phyloP scores from a whole-genome alignment of 2,888 invertebrate species.

The Melanchra persicariae region DNA sequence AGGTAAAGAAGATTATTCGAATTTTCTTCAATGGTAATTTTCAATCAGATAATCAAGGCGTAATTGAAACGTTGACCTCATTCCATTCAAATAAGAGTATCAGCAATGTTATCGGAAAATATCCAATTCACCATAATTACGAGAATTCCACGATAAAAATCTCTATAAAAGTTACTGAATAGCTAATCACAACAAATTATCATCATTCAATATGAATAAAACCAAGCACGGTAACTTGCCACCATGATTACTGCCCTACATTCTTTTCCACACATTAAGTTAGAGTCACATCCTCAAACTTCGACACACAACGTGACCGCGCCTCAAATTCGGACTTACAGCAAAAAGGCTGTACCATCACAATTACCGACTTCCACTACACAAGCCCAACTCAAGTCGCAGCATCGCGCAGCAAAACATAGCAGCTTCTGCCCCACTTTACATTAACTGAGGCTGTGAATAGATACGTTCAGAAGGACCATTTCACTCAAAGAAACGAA shows the following conservation, averaged over 20 bases:
- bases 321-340: constrained; percentile 41
- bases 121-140: background rate
- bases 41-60: background rate
- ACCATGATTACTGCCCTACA: background rate
- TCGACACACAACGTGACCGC: constrained; percentile 36
- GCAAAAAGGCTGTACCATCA: constrained; percentile 59
- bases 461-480: constrained; percentile 1
- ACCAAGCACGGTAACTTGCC: constrained; percentile 1
- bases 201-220: constrained; percentile 8
- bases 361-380: constrained; percentile 74
- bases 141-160: background rate
- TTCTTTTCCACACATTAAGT: constrained; percentile 23
- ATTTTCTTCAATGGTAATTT: background rate
- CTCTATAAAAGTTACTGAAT: background rate
- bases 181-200: constrained; percentile 6
- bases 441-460: constrained; percentile 55
- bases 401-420: constrained; percentile 66
- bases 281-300: constrained; percentile 43
- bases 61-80: background rate
- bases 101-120: background rate
- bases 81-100: background rate
- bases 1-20: background rate
- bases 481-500: background rate
- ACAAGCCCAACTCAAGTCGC: constrained; percentile 71
- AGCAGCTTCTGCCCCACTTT: constrained; percentile 67